A percentile compares a stretch with the other conserved stretches of the same genome.
Conservation (phyloP, 37 sponge, comb jelly and placozoan genomes). For the Aphrocallistes beatrix region DNA sequence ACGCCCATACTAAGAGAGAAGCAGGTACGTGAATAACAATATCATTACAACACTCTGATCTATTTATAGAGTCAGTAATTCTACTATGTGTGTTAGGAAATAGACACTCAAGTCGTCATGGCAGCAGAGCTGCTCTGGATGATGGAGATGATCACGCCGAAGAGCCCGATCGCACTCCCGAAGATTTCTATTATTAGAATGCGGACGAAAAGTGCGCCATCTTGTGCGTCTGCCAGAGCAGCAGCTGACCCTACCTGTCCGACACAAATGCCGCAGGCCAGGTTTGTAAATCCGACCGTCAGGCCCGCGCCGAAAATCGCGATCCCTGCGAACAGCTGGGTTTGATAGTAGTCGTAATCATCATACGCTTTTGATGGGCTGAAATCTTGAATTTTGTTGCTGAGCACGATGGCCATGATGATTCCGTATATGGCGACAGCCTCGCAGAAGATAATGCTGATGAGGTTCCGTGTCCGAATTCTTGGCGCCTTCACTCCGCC, state of each 20-base stretch:
- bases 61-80: background rate
- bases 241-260: constrained; percentile 97
- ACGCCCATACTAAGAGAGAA: background rate
- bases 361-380: background rate
- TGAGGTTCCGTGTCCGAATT: constrained; percentile 89
- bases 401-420: constrained; percentile 93
- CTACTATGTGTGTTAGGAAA: no score
- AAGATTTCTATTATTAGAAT: constrained; percentile 96
- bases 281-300: constrained; percentile 80
- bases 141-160: constrained; percentile 93
- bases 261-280: constrained; percentile 94
- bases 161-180: constrained; percentile 97
- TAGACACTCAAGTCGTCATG: background rate
- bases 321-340: constrained; percentile 50
- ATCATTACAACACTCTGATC: background rate
- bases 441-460: constrained; percentile 97
- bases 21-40: background rate
- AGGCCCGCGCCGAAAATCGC: constrained; percentile 85
- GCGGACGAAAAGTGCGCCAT: constrained; percentile 83
- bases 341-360: background rate
- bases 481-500: constrained; percentile 95
- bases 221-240: constrained; percentile 95
- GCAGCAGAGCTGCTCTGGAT: constrained; percentile 18
- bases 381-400: constrained; percentile 35
- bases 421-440: constrained; percentile 99